Evolutionary conservation across 2,888 invertebrate species (phyloP), one percentile per base, ranked within the genome.

Genomic region (Oscheius myriophilus): DNA sequence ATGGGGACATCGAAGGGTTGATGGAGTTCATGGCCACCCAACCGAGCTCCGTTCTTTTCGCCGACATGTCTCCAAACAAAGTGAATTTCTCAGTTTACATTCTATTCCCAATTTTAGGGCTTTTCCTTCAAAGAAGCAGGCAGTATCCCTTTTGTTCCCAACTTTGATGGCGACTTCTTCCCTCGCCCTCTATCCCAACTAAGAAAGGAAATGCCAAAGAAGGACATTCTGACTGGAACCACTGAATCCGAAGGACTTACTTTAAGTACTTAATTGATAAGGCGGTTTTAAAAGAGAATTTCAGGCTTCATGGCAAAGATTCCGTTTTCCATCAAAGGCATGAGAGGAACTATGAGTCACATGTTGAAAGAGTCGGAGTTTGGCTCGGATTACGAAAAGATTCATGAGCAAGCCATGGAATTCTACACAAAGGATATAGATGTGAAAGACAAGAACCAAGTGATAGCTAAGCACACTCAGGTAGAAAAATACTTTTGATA

Each of bases 101-200:
- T 33, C 33, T 9, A 3, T 6, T 33, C 33, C 4, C 9, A 33
- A 43, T 18, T 61, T 43, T 14, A 46, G 43, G 61, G 52, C 25
- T 75, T 75, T 58, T 26, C 43, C 7, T 68, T 65, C 23, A 65
- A 69, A 1, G 69, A 69, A 39, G 59, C 72, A 0, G 73, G 72
- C 41, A 69, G 59, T 39, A 53, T 80, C 39, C 71, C 75, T 42
- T 71, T 80, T 55, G 75, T 76, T 16, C 80, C 80, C 7, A 74
- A 69, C 16, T 59, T 61, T n/a, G 80, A 80, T 51, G 79, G 77
- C 12, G 77, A 75, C 55, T 80, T 80, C 51, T 72, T 80, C 69
- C 80, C 80, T 9, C 62, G 64, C 26, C 71, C 75, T 21, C n/a
- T 76, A 2, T 64, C 67, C 1, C 70, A 76, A 9, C 62, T 80